Percentiles rank a stretch among this genome's conserved stretches.
Conservation (phyloP, 2,888 invertebrate species). For the Acleris holmiana region DNA sequence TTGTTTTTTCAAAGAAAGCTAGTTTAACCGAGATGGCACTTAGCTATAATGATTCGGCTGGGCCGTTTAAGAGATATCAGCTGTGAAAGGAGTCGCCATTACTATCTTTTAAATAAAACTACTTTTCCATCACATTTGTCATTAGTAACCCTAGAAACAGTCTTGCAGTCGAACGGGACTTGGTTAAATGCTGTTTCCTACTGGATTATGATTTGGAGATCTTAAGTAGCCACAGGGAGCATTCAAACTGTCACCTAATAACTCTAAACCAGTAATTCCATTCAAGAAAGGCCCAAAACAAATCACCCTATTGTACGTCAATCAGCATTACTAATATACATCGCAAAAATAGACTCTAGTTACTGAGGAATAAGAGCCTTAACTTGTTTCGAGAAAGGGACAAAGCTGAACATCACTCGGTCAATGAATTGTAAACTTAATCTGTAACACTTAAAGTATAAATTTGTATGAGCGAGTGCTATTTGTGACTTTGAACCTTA, state of each 20-base stretch:
- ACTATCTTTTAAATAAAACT: too few relatives aligned
- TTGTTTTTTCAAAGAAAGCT: too few relatives aligned
- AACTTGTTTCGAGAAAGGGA: background rate
- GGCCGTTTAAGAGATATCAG: too few relatives aligned
- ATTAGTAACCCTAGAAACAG: too few relatives aligned
- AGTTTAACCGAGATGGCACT: too few relatives aligned
- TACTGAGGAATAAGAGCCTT: conserved; percentile 6
- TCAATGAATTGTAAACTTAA: conserved; percentile 19
- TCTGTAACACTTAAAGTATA: background rate
- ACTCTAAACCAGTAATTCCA: background rate
- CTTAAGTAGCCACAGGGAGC: too few relatives aligned
- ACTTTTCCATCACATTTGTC: too few relatives aligned
- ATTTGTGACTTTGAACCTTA: background rate
- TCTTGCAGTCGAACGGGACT: too few relatives aligned
- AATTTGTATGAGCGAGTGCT: background rate
- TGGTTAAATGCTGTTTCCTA: too few relatives aligned
- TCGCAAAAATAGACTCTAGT: background rate
- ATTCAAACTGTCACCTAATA: conserved; percentile 2
- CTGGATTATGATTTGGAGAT: too few relatives aligned
- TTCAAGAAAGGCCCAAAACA: background rate
- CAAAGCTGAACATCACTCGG: background rate
- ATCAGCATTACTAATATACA: conserved; percentile 21
- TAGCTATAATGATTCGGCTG: too few relatives aligned
- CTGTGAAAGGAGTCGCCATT: too few relatives aligned
- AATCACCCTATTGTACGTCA: conserved; percentile 18